Conservation (phyloP, 2,113 vertebrate genomes). For the Eurypyga helias region DNA sequence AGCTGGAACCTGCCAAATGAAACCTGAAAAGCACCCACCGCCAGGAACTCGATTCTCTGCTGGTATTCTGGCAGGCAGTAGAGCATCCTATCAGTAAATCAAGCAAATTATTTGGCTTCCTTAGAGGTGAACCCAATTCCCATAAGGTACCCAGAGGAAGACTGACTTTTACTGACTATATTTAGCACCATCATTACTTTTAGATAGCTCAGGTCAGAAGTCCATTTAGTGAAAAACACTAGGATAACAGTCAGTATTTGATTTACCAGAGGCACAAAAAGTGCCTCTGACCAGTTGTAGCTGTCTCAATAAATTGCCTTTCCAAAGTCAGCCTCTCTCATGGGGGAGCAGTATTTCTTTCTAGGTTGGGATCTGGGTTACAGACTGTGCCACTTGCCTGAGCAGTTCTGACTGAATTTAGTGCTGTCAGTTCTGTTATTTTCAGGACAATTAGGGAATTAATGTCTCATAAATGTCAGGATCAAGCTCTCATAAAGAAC, state of each 20-base stretch:
- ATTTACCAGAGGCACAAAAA: neutral
- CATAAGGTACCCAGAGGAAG: neutral
- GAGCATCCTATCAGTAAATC: neutral
- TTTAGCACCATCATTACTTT: neutral
- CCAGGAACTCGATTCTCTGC: neutral
- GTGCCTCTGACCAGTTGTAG: neutral
- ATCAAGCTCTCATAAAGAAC: neutral
- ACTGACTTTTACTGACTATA: neutral
- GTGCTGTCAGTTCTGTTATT: neutral
- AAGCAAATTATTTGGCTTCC: neutral
- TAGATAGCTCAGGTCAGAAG: neutral
- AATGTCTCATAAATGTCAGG: neutral
- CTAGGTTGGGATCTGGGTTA: neutral
- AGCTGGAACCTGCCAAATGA: neutral
- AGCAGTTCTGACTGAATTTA: neutral
- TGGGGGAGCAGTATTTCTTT: neutral
- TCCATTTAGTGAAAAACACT: neutral
- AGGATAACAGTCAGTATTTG: neutral
- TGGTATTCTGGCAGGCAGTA: neutral
- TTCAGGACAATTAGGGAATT: neutral
- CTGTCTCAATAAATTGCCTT: neutral
- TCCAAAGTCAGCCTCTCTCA: neutral
- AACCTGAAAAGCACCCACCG: neutral
- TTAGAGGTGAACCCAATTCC: neutral
- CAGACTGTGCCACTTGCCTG: neutral